Evolutionary conservation across 2,888 invertebrate genomes (phyloP), one percentile per base, ranked within the genome.

Genomic region (Acronicta alni): DNA sequence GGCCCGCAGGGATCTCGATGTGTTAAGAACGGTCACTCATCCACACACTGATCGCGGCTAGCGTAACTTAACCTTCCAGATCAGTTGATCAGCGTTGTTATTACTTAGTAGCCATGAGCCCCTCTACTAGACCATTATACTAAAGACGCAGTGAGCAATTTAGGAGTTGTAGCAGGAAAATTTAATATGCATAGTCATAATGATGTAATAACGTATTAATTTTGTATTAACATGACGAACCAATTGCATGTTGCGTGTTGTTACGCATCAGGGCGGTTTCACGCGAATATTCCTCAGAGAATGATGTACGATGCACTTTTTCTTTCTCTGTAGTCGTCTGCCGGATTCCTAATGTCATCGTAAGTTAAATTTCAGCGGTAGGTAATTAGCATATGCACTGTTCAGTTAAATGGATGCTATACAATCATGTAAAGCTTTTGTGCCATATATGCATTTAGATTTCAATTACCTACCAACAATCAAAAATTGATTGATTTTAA

Each of bases 181-280:
- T 48, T 48, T 26, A 39, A 23, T 30, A 30, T 30, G 12, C 20
- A 18, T 39, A 39, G 14, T 32, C 10, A 9, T 57, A 64, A 64
- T 57, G 58, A 66, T 58, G 67, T 30, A 53, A 66, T 53, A 59
- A 39, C 17, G 37, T 46, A 48, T 42, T 42, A 54, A 67, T 43
- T 54, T 16, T 9, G n/a, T 16, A 48, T 32, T 30, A 39, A 43
- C 45, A 20, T 48, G 48, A 43, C 35, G 20, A 46, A 52, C 17
- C 66, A 52, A 71, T 65, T 53, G 70, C 41, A 45, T 60, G 37
- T 71, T 52, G 67, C 74, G 63, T 74, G 74, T n/a, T 20, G 51
- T 43, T 45, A 57, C 59, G 67, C 67, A 35, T 62, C 47, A 59
- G 16, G 48, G 23, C 54, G 20, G 8, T 35, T 62, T 1, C 44